Conservation (phyloP, 2,888 invertebrate genomes). For the Atrina japonica region DNA sequence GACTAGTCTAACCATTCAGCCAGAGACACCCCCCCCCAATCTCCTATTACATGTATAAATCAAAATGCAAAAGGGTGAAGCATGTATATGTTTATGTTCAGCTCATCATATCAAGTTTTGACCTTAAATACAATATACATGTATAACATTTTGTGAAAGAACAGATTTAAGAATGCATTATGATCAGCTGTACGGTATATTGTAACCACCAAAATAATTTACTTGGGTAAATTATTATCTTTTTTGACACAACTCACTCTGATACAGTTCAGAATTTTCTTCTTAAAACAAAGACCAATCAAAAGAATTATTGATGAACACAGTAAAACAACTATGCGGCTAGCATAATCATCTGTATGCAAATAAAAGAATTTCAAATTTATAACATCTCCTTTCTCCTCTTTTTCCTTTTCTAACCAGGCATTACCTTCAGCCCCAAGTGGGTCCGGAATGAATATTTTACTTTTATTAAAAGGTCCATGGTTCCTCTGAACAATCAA, state of each 20-base stretch:
- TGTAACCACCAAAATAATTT: not conserved
- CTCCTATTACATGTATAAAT: too few species aligned
- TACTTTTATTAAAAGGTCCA: conserved; percentile 59
- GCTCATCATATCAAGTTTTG: too few species aligned
- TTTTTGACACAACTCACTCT: conserved; percentile 60
- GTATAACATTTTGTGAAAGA: too few species aligned
- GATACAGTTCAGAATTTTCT: conserved; percentile 56
- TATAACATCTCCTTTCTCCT: conserved; percentile 30
- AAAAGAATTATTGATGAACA: conserved; percentile 57
- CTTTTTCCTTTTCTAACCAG: conserved; percentile 48
- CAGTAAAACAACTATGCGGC: conserved; percentile 54
- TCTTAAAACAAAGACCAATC: conserved; percentile 54
- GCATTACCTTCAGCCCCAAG: conserved; percentile 53
- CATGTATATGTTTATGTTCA: too few species aligned
- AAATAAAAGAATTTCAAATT: conserved; percentile 42
- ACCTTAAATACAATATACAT: too few species aligned
- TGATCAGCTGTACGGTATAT: not conserved
- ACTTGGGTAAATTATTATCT: conserved; percentile 39
- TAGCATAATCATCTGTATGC: conserved; percentile 59
- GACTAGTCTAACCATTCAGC: too few species aligned
- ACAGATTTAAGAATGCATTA: not conserved
- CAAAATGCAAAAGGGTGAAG: too few species aligned
- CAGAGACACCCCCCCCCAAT: too few species aligned
- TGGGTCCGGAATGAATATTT: conserved; percentile 55
- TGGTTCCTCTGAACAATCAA: conserved; percentile 66